Conservation (phyloP, 2,113 vertebrate genomes). For the rabbit (Oryctolagus cuniculus) region mOryCun1.1 NC_091438.1:95299501-95300000, state of each 20-base stretch:
- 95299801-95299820: not conserved
- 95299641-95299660: too few species aligned
- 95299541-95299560: too few species aligned
- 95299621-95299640: too few species aligned
- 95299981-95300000: not conserved
- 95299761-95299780: slow-evolving; percentile 25
- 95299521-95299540: too few species aligned
- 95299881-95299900: not conserved
- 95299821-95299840: not conserved
- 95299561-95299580: too few species aligned
- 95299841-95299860: not conserved
- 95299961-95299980: not conserved
- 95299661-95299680: too few species aligned
- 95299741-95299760: slow-evolving; percentile 26
- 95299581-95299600: too few species aligned
- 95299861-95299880: not conserved
- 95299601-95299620: too few species aligned
- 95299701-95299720: not conserved
- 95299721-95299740: not conserved
- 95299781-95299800: not conserved
- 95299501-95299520: too few species aligned
- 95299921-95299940: not conserved
- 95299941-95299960: slow-evolving; percentile 47
- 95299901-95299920: not conserved
- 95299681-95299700: too few species aligned